Evolutionary conservation across 2,113 vertebrate genomes (phyloP), one percentile per base, ranked within the genome.

Genomic region (Rhinichthys klamathensis): DNA sequence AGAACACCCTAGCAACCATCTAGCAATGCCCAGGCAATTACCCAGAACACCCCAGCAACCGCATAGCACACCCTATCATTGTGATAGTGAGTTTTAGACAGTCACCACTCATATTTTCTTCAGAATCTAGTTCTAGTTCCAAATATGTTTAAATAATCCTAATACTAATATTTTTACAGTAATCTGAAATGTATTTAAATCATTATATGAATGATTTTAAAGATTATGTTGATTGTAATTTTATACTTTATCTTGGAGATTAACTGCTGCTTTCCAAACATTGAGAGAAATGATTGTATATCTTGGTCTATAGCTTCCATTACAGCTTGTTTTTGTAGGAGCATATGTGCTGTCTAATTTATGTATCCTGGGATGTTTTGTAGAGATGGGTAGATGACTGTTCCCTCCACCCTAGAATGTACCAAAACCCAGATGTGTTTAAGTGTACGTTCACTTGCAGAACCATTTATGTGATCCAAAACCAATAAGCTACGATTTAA

Each of bases 401-500:
- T 75, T 72, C 67, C 84, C 54, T 85, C 84, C 76, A 72, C 77
- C 76, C 84, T 72, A 80, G 18, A 60, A 63, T 81, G 4, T 32
- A 74, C 54, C 70, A 60, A 63, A 81, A 72, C 78, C 70, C 84
- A 86, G 54, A 72, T 81, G 84, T 73, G 30, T 49, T 80, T 67
- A 81, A 85, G 77, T 61, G 56, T 61, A 80, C 63, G 11, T 73
- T 85, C 60, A 51, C 61, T 82, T 72, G 46, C 61, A 30, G 86
- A 82, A 75, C 72, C 35, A 18, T 72, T 84, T 44, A 38, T 23
- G 32, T 69, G 73, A 44, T 85, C 86, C 86, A 83, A 79, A 58
- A 76, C 83, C 78, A 87, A 85, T 85, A 85, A 74, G 83, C 77
- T 67, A 51, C 61, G 21, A 81, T 86, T 86, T 86, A 81, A 86